Conservation (phyloP, 1,140 invertebrate species). For the Trigoniulus corallinus region DNA sequence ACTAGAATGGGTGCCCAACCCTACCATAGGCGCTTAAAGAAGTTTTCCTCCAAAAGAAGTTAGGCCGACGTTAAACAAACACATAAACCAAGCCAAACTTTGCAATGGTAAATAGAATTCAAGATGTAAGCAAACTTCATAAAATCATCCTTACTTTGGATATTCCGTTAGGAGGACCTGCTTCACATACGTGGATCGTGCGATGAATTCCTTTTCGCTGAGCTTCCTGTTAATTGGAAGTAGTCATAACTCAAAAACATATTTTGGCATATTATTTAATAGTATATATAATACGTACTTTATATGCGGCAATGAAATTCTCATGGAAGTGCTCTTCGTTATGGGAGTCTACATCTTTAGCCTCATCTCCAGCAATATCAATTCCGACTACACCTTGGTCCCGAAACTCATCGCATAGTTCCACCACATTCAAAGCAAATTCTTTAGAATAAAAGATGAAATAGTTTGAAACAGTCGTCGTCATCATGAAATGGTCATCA, state of each 20-base stretch:
- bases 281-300: not conserved
- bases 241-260: not conserved
- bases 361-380: slow-evolving; percentile 29
- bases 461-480: too few relatives aligned
- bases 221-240: slow-evolving; percentile 24
- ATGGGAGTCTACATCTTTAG: not conserved
- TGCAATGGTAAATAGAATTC: too few relatives aligned
- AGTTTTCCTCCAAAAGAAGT: too few relatives aligned
- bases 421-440: slow-evolving; percentile 31
- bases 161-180: slow-evolving; percentile 28
- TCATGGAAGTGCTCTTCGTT: slow-evolving; percentile 28
- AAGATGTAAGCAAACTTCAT: too few relatives aligned
- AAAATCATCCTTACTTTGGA: slow-evolving; percentile 18
- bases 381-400: slow-evolving; percentile 39
- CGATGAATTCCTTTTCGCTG: slow-evolving; percentile 30
- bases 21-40: too few relatives aligned
- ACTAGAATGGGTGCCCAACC: too few relatives aligned
- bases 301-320: slow-evolving; percentile 6
- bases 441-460: slow-evolving; percentile 15
- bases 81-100: too few relatives aligned
- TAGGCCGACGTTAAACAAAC: too few relatives aligned
- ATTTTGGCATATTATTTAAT: not conserved
- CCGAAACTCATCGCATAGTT: slow-evolving; percentile 31
- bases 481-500: too few relatives aligned
- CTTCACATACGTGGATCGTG: slow-evolving; percentile 43